A percentile compares a stretch with the other conserved stretches of the same genome.
Evolutionary conservation across 2,797 vertebrate species (phyloP).

Genomic region (Crypturellus tataupa): DNA sequence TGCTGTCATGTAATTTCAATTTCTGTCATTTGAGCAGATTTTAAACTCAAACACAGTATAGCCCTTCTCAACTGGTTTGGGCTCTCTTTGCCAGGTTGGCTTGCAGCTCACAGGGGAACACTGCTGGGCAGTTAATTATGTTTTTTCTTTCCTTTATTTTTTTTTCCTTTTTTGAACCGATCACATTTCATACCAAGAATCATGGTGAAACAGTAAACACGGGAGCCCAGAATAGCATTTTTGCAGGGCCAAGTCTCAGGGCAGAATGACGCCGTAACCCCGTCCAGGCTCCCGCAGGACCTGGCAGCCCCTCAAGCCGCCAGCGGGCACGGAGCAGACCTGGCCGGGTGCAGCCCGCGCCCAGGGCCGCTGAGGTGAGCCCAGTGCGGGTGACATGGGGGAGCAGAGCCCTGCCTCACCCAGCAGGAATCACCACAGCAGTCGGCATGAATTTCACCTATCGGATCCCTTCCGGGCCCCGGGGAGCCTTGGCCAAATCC

Average conservation of each 20-base stretch:
- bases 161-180: not conserved
- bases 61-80: not conserved
- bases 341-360: too few relatives aligned
- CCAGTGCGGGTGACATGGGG: too few relatives aligned
- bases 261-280: slow-evolving; percentile 67
- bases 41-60: not conserved
- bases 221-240: slow-evolving; percentile 64
- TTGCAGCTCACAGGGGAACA: not conserved
- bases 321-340: too few relatives aligned
- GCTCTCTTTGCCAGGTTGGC: not conserved
- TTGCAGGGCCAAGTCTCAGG: slow-evolving; percentile 63
- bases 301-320: slow-evolving; percentile 67
- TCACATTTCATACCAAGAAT: slow-evolving; percentile 17
- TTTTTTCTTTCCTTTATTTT: not conserved
- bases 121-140: slow-evolving; percentile 26
- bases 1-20: not conserved
- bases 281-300: slow-evolving; percentile 69
- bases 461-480: slow-evolving; percentile 1
- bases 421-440: slow-evolving; percentile 52
- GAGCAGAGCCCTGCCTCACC: slow-evolving; percentile 18
- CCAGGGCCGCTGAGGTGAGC: too few relatives aligned
- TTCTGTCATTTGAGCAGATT: not conserved
- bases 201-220: slow-evolving; percentile 55
- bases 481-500: not conserved
- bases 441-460: not conserved